Percentiles rank a stretch among this genome's conserved stretches.
These are phyloP conservation scores for Drosophila paramelanica DNA, from an alignment of 2,888 invertebrate species.

Conservation along the genomic window DNA sequence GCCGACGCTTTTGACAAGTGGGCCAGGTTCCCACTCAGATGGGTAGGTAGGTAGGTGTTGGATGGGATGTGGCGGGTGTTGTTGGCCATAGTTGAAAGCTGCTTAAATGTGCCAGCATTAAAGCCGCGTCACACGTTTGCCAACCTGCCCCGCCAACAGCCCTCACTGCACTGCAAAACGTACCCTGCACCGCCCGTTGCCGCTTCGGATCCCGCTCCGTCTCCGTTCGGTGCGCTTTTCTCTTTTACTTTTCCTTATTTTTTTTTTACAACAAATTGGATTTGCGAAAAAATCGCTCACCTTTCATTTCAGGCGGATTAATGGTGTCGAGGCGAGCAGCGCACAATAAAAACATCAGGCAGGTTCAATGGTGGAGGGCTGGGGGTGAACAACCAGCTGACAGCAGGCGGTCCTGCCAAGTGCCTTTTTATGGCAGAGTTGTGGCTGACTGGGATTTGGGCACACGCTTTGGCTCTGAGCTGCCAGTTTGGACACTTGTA, in stretches of 20 bases:
- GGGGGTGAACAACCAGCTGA: conserved; percentile 22
- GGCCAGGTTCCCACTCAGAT: conserved; percentile 6
- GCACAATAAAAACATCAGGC: conserved; percentile 55
- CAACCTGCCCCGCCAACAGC: neutral
- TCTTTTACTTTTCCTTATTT: conserved; percentile 19
- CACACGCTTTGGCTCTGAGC: conserved; percentile 49
- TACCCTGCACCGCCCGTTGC: conserved; percentile 12
- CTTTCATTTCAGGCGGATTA: conserved; percentile 76
- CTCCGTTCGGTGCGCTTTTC: conserved; percentile 28
- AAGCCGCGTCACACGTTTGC: conserved; percentile 39
- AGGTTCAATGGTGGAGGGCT: neutral
- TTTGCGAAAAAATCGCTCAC: conserved; percentile 77
- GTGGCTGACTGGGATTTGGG: conserved; percentile 51
- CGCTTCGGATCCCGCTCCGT: conserved; percentile 22
- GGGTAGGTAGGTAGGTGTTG: too few relatives aligned
- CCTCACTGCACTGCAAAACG: conserved; percentile 25
- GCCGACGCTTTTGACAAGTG: conserved; percentile 71
- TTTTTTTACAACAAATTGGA: conserved; percentile 75
- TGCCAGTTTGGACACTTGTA: conserved; percentile 72
- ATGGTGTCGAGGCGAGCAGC: conserved; percentile 68
- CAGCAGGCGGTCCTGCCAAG: conserved; percentile 43
- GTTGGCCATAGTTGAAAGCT: conserved; percentile 45
- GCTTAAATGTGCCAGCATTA: conserved; percentile 53
- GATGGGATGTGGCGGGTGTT: too few relatives aligned
- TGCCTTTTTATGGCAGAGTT: conserved; percentile 35